These are phyloP conservation scores for Origma solitaria DNA, from an alignment of 2,113 vertebrate species.

Conservation along the genomic window DNA sequence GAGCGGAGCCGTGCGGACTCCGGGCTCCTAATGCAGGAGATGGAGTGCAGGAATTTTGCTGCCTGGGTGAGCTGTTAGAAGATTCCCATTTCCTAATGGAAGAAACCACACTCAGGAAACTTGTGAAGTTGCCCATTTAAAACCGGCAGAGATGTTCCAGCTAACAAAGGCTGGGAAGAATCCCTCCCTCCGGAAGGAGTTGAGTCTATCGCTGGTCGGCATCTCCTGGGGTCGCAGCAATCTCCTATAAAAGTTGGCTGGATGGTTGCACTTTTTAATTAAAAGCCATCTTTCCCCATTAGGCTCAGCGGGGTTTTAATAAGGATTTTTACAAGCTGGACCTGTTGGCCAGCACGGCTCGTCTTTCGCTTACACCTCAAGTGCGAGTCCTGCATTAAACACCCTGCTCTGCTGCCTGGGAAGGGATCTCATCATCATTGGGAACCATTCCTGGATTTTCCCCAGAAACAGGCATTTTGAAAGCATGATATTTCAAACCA, in stretches of 20 bases:
- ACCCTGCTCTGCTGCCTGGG: neutral
- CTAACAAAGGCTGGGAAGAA: neutral
- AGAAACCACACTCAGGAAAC: constrained; percentile 43
- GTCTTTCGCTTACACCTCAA: neutral
- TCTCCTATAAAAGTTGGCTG: constrained; percentile 29
- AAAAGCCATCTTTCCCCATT: constrained; percentile 52
- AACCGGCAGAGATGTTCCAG: neutral
- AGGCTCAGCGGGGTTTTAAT: constrained; percentile 48
- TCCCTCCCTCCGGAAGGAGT: constrained; percentile 14
- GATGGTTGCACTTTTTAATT: constrained; percentile 54
- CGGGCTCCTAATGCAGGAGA: constrained; percentile 37
- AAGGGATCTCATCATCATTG: fast-evolving
- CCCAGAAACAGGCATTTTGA: neutral
- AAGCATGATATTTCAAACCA: fast-evolving
- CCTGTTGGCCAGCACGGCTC: neutral
- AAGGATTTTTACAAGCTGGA: constrained; percentile 60
- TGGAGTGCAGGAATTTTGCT: constrained; percentile 52
- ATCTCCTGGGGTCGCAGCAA: constrained; percentile 37
- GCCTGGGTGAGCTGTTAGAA: constrained; percentile 58
- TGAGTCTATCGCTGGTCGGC: neutral
- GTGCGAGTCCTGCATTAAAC: neutral
- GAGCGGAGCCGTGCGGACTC: neutral
- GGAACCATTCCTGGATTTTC: neutral
- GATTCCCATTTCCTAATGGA: constrained; percentile 63
- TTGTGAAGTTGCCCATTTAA: constrained; percentile 41